Evolutionary conservation across 2,797 vertebrate genomes (phyloP).

Genomic region (Chelonia mydas): DNA sequence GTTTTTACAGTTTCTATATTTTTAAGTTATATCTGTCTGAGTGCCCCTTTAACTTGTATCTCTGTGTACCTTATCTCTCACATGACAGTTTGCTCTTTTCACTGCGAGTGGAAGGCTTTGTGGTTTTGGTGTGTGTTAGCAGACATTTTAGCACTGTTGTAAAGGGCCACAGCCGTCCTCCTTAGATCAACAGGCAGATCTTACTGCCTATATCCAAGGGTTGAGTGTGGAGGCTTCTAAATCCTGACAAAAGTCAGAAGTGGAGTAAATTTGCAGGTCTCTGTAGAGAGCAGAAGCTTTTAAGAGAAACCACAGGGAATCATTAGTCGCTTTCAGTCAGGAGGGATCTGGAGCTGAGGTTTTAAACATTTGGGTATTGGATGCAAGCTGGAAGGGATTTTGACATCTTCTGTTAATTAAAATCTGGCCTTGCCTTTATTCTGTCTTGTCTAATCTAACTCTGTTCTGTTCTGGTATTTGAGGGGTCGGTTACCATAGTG

Average conservation of each 20-base stretch:
- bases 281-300: not conserved
- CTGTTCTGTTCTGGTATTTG: not conserved
- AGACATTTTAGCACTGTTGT: rapidly evolving
- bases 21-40: rapidly evolving
- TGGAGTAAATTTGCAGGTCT: not conserved
- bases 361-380: not conserved
- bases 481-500: not conserved
- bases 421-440: not conserved
- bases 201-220: not conserved
- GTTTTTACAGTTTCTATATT: not conserved
- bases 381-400: not conserved
- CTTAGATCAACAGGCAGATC: not conserved
- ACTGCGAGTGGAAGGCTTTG: not conserved
- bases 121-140: not conserved
- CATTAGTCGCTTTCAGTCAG: not conserved
- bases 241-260: not conserved
- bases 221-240: not conserved
- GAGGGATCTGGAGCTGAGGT: not conserved
- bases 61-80: not conserved
- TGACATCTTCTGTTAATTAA: not conserved
- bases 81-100: not conserved
- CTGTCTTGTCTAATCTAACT: not conserved
- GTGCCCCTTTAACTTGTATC: rapidly evolving
- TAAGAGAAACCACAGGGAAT: not conserved
- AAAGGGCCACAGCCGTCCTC: not conserved